Conservation (phyloP, 2,113 vertebrate species). For the Poeciliopsis turrubarensis region DNA sequence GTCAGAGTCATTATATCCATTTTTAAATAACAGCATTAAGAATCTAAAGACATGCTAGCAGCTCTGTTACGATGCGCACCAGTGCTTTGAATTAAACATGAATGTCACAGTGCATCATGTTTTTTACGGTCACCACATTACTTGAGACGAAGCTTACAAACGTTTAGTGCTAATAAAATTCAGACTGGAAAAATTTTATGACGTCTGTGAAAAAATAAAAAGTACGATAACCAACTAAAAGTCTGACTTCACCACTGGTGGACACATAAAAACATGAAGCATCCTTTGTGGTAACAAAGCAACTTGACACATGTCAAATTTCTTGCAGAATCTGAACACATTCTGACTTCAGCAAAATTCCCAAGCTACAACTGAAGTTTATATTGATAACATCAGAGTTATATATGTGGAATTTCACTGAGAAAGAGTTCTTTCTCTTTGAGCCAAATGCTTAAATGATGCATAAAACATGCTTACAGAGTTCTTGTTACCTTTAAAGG, state of each 20-base stretch:
- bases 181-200: background rate
- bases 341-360: background rate
- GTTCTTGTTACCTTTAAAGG: too few species aligned
- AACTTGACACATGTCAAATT: background rate
- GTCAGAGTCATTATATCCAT: slow-evolving; percentile 8
- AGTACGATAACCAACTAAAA: background rate
- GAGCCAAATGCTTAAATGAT: background rate
- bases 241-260: background rate
- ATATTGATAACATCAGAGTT: background rate
- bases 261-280: background rate
- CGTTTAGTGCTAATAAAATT: background rate
- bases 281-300: background rate
- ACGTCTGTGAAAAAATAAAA: background rate
- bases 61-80: background rate
- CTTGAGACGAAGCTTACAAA: background rate
- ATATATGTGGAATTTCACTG: background rate
- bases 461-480: background rate
- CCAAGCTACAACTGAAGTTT: background rate
- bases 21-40: slow-evolving; percentile 23
- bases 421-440: background rate
- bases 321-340: background rate
- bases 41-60: slow-evolving; percentile 13
- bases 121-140: background rate
- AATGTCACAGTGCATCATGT: slow-evolving; percentile 14
- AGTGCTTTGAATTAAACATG: slow-evolving; percentile 35